These are phyloP conservation scores for Leptoclinus maculatus DNA, from an alignment of 2,797 vertebrate genomes.

Conservation along the genomic window DNA sequence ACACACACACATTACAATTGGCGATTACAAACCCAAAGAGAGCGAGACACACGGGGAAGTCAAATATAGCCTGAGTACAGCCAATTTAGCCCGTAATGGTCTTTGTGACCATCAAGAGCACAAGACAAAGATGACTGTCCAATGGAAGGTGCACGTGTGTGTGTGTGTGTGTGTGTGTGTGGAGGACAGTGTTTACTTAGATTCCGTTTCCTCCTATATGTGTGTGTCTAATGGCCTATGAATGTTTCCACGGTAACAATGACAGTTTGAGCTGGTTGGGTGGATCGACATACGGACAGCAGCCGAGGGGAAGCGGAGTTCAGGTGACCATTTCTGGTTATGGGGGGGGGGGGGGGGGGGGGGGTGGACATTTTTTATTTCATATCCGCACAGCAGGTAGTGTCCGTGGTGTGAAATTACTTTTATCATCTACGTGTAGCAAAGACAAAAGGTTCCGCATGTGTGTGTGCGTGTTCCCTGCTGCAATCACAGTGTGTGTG, in stretches of 20 bases:
- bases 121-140: slow-evolving; percentile 72
- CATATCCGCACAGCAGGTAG: slow-evolving; percentile 64
- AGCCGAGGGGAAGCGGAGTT: slow-evolving; percentile 66
- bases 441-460: slow-evolving; percentile 36
- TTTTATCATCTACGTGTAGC: slow-evolving; percentile 33
- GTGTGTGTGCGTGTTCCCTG: slow-evolving; percentile 7
- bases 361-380: slow-evolving; percentile 40
- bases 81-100: slow-evolving; percentile 83
- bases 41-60: slow-evolving; percentile 58
- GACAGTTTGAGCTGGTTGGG: slow-evolving; percentile 63
- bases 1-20: slow-evolving; percentile 58
- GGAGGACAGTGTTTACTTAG: slow-evolving; percentile 78
- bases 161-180: slow-evolving; percentile 34
- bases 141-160: slow-evolving; percentile 41
- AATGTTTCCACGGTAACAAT: slow-evolving; percentile 84
- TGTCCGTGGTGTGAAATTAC: slow-evolving; percentile 54
- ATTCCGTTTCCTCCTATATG: slow-evolving; percentile 69
- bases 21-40: slow-evolving; percentile 69
- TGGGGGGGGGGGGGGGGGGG: slow-evolving; percentile 1
- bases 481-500: slow-evolving; percentile 1
- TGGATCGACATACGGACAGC: slow-evolving; percentile 41
- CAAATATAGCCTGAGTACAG: slow-evolving; percentile 81
- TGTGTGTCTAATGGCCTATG: slow-evolving; percentile 84
- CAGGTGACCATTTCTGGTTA: slow-evolving; percentile 56
- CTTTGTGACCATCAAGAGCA: slow-evolving; percentile 76